These are phyloP conservation scores for Noctua comes DNA, from an alignment of 2,888 invertebrate genomes.

Conservation along the genomic window DNA sequence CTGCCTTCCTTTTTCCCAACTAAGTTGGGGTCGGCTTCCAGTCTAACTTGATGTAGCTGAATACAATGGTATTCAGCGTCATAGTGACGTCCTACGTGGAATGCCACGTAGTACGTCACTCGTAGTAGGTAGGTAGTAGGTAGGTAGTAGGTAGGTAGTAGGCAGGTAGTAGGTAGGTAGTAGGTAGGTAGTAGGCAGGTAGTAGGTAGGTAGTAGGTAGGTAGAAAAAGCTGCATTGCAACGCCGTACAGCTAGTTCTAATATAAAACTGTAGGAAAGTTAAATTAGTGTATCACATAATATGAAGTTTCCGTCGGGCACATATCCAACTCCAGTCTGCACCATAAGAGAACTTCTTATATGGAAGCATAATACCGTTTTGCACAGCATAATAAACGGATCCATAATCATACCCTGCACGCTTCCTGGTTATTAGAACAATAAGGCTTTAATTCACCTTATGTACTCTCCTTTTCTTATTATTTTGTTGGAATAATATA, in stretches of 20 bases:
- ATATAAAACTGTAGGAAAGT: neutral
- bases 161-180: too few relatives aligned
- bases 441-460: conserved; percentile 37
- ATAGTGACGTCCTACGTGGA: too few relatives aligned
- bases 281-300: neutral
- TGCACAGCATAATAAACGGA: conserved; percentile 36
- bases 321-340: conserved; percentile 14
- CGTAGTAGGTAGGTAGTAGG: too few relatives aligned
- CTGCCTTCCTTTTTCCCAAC: neutral
- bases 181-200: too few relatives aligned
- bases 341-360: conserved; percentile 25
- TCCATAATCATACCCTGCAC: conserved; percentile 38
- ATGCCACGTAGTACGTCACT: neutral
- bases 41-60: neutral
- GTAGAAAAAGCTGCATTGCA: too few relatives aligned
- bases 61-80: too few relatives aligned
- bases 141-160: too few relatives aligned
- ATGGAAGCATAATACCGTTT: conserved; percentile 33
- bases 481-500: conserved; percentile 12
- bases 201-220: too few relatives aligned
- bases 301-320: neutral
- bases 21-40: neutral
- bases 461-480: conserved; percentile 10
- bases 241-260: too few relatives aligned
- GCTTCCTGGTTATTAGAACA: conserved; percentile 39